Evolutionary conservation across 2,113 vertebrate genomes (phyloP), one percentile per base, ranked within the genome.

Genomic region (Vimba vimba): DNA sequence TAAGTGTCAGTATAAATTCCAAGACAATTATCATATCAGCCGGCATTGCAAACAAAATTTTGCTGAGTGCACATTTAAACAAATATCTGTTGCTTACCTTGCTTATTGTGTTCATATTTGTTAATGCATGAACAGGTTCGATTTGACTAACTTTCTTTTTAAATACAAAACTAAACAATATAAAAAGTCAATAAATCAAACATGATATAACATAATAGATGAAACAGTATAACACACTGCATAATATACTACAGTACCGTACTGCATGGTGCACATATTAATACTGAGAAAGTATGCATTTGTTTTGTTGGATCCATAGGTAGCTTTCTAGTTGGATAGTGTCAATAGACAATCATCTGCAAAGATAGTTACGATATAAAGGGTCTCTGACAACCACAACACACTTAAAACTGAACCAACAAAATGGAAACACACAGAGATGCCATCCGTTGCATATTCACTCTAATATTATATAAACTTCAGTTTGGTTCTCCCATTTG

Each of bases 241-340:
- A 36, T 69, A 0, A 39, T 43, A 43, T 12, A 39, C 68, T 71
- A 33, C 15, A 33, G 17, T 36, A 36, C 7, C 36, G 2, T 19
- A 52, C 52, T 39, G 39, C 6, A 45, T 27, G n/a, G 23, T 60
- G 39, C 13, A 60, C 36, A 36, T n/a, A 60, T n/a, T 39, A 25
- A 60, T 17, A 59, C 11, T 43, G 77, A n/a, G 23, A 45, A 64
- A 47, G 13, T 1, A n/a, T 8, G 30, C 4, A 43, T 80, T 80
- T 80, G 36, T 45, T 80, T 80, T 10, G 79, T 80, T 66, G 79
- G 79, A 80, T 80, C 23, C 15, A 80, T 64, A 47, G 79, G n/a
- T 80, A 80, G 59, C 79, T 79, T 43, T 79, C 27, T 17, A 78
- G 52, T 77, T 77, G 47, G 75, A 30, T 33, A 36, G 71, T 27